Percentiles rank a stretch among this genome's conserved stretches.
Evolutionary conservation across 2,797 vertebrate genomes (phyloP).

Genomic region (Danio choprae): DNA sequence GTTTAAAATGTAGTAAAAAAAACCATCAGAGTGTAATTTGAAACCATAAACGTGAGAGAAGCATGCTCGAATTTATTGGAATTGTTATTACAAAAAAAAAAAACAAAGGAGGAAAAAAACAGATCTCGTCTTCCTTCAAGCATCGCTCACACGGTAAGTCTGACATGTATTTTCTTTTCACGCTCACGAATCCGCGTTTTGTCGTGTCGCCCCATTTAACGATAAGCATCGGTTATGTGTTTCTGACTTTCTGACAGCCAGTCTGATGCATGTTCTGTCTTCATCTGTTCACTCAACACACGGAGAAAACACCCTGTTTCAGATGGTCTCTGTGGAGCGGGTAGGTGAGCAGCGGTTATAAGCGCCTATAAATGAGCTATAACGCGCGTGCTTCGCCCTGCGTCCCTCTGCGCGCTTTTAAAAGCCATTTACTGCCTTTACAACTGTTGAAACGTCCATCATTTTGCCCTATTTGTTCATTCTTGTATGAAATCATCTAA

Average conservation of each 20-base stretch:
- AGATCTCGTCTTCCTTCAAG: slow-evolving; percentile 71
- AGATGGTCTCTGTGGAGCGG: slow-evolving; percentile 38
- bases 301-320: slow-evolving; percentile 45
- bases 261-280: slow-evolving; percentile 44
- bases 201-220: slow-evolving; percentile 53
- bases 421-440: not conserved
- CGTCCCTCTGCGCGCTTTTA: slow-evolving; percentile 38
- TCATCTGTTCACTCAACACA: slow-evolving; percentile 32
- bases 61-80: slow-evolving; percentile 73
- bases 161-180: slow-evolving; percentile 66
- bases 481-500: not conserved
- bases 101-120: slow-evolving; percentile 57
- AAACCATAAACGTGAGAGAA: slow-evolving; percentile 56
- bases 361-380: slow-evolving; percentile 36
- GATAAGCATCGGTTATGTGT: slow-evolving; percentile 69
- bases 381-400: slow-evolving; percentile 42
- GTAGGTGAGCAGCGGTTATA: slow-evolving; percentile 47
- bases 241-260: slow-evolving; percentile 63
- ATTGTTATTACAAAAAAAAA: slow-evolving; percentile 71
- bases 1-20: slow-evolving; percentile 65
- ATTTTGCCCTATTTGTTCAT: not conserved
- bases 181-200: slow-evolving; percentile 50
- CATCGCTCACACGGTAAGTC: slow-evolving; percentile 76
- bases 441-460: slow-evolving; percentile 15
- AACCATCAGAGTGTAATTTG: slow-evolving; percentile 58